Conservation (phyloP, 2,797 vertebrate genomes). For the Bovichtus diacanthus region DNA sequence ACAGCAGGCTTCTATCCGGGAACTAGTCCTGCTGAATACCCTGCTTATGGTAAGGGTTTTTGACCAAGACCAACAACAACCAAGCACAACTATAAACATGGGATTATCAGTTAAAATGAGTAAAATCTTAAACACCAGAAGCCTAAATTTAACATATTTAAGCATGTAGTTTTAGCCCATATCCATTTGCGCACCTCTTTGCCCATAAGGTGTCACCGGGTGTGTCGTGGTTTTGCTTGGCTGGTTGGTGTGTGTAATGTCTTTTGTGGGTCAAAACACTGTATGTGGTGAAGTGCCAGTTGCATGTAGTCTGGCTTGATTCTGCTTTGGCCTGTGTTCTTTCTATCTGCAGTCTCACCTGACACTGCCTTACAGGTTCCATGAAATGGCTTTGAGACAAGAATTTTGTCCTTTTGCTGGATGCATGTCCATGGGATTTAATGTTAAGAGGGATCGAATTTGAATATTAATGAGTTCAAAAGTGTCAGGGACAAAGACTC, state of each 20-base stretch:
- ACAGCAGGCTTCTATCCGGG: slow-evolving; percentile 92
- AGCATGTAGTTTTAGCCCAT: background rate
- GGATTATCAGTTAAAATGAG: background rate
- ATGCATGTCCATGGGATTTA: slow-evolving; percentile 13
- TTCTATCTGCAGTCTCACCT: slow-evolving; percentile 78
- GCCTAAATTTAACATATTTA: background rate
- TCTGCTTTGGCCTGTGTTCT: slow-evolving; percentile 76
- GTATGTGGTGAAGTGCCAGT: slow-evolving; percentile 57
- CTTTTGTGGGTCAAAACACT: slow-evolving; percentile 51
- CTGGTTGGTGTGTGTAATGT: slow-evolving; percentile 41
- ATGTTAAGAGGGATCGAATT: background rate
- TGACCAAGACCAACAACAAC: slow-evolving; percentile 25
- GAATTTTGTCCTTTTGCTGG: background rate
- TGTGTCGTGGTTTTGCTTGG: slow-evolving; percentile 68
- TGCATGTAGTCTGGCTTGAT: slow-evolving; percentile 73
- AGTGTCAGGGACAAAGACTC: background rate
- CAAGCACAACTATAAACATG: slow-evolving; percentile 61
- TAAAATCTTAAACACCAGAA: background rate
- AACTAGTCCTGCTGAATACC: slow-evolving; percentile 93
- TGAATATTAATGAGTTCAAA: background rate
- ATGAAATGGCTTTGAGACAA: slow-evolving; percentile 68
- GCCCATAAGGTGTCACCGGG: background rate
- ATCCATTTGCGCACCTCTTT: background rate
- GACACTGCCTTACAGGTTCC: slow-evolving; percentile 79
- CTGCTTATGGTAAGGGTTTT: slow-evolving; percentile 89